phyloP scores from a whole-genome alignment of 2,113 vertebrate species.

The Phocoena sinus region DNA sequence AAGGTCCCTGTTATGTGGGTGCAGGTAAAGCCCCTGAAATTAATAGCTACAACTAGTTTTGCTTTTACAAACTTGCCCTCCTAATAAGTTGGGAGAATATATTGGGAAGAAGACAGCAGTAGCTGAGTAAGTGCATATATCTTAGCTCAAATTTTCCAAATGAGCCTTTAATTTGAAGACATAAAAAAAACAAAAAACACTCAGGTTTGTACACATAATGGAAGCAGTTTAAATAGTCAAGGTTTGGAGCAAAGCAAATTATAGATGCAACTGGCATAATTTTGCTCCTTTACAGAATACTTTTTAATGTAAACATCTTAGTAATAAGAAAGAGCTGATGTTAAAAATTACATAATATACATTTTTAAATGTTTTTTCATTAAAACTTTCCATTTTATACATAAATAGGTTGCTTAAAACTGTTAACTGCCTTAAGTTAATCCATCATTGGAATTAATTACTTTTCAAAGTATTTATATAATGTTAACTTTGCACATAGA shows the following conservation, averaged over 20 bases:
- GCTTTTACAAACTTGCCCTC: slow-evolving; percentile 32
- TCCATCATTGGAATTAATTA: slow-evolving; percentile 22
- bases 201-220: slow-evolving; percentile 42
- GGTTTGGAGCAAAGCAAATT: slow-evolving; percentile 45
- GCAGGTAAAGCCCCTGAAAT: slow-evolving; percentile 46
- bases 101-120: neutral
- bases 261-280: slow-evolving; percentile 13
- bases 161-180: slow-evolving; percentile 60
- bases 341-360: slow-evolving; percentile 32
- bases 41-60: slow-evolving; percentile 37
- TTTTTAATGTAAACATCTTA: slow-evolving; percentile 38
- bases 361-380: neutral
- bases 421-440: neutral
- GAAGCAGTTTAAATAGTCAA: slow-evolving; percentile 45
- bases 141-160: slow-evolving; percentile 65
- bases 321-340: neutral
- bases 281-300: slow-evolving; percentile 9
- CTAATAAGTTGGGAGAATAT: slow-evolving; percentile 1
- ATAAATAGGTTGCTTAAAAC: slow-evolving; percentile 38
- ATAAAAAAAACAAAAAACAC: neutral
- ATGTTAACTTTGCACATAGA: neutral
- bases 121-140: neutral
- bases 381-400: slow-evolving; percentile 12
- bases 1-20: slow-evolving; percentile 37
- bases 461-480: slow-evolving; percentile 46